phyloP scores from a whole-genome alignment of 2,113 vertebrate genomes.

The Clarias macrocephalus region DNA sequence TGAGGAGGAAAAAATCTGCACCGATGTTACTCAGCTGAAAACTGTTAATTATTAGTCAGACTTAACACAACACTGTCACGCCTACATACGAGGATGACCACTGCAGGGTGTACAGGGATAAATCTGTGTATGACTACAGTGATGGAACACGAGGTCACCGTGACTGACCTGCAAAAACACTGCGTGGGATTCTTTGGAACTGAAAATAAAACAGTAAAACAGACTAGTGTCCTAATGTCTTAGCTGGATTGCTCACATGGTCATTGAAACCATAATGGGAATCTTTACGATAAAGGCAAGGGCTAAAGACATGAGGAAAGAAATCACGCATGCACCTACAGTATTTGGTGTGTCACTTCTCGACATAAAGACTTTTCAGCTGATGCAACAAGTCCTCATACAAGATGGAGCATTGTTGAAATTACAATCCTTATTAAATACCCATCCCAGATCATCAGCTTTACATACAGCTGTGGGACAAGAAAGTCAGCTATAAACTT shows the following conservation, averaged over 20 bases:
- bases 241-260: background rate
- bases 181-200: slow-evolving; percentile 17
- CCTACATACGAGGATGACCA: background rate
- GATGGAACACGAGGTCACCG: slow-evolving; percentile 1
- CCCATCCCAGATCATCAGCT: background rate
- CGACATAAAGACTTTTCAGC: background rate
- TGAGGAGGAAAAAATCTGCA: background rate
- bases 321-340: background rate
- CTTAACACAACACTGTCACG: background rate
- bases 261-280: background rate
- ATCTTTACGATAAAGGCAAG: background rate
- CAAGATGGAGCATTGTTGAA: too few relatives aligned
- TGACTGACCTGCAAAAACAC: background rate
- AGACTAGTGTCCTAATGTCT: too few relatives aligned
- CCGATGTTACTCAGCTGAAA: background rate
- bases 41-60: background rate
- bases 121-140: background rate
- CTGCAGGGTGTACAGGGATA: background rate
- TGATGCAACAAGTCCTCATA: background rate
- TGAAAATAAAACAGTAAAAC: background rate
- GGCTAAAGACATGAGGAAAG: background rate
- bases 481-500: background rate
- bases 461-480: background rate
- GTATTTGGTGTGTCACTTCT: background rate
- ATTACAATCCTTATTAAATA: background rate